Conservation (phyloP, 64 coral and sea anemone species). For the Cladopsammia gracilis region DNA sequence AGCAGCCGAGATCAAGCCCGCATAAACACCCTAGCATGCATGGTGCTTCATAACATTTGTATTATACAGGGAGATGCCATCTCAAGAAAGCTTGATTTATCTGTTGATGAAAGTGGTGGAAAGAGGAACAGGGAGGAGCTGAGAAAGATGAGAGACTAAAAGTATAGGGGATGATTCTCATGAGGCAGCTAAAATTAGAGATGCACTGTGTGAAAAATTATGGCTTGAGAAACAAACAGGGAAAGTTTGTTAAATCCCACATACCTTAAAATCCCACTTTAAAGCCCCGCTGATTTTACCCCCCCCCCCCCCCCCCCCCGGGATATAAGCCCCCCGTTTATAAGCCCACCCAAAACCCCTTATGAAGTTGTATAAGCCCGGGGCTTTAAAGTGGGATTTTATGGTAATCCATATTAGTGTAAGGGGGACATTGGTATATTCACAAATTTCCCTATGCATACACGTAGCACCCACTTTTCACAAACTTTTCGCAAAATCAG, state of each 20-base stretch:
- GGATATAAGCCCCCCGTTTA: too few relatives aligned
- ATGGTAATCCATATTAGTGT: constrained; percentile 9
- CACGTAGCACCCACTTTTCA: constrained; percentile 35
- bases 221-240: constrained; percentile 55
- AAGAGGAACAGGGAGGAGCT: constrained; percentile 42
- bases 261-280: neutral
- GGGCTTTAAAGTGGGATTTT: too few relatives aligned
- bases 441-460: constrained; percentile 16
- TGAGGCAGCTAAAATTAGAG: constrained; percentile 31
- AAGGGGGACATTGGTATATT: neutral
- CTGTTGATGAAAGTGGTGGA: neutral
- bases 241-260: constrained; percentile 56
- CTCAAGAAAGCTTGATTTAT: constrained; percentile 17
- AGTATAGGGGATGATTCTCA: constrained; percentile 37
- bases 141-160: constrained; percentile 54
- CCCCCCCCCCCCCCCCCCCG: too few relatives aligned
- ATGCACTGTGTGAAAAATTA: constrained; percentile 65
- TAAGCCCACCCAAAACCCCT: too few relatives aligned
- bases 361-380: too few relatives aligned
- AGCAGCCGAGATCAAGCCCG: constrained; percentile 6
- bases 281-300: too few relatives aligned
- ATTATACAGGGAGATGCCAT: constrained; percentile 44
- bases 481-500: constrained; percentile 27
- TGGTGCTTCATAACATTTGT: constrained; percentile 53
- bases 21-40: constrained; percentile 47